These are phyloP conservation scores for Drosophila virilis DNA, from an alignment of 1,140 invertebrate genomes.

Conservation along the genomic window DNA sequence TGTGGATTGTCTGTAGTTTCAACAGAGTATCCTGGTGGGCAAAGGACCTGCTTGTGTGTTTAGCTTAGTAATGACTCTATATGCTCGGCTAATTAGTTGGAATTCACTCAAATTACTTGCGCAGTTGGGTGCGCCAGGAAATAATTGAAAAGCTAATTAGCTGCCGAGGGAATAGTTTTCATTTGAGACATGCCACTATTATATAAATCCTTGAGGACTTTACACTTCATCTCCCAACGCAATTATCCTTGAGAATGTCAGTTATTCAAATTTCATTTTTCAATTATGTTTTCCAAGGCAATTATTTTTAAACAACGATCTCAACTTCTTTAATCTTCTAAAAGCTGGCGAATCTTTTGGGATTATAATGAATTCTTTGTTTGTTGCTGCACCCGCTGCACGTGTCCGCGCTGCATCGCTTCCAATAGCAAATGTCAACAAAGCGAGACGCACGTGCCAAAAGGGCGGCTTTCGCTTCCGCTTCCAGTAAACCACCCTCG, in stretches of 20 bases:
- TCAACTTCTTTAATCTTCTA: background rate
- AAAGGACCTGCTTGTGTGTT: slow-evolving; percentile 38
- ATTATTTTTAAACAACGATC: background rate
- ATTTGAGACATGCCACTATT: too few relatives aligned
- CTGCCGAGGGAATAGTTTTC: background rate
- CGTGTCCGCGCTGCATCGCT: slow-evolving; percentile 11
- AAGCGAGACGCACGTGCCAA: slow-evolving; percentile 71
- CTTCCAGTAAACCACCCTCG: slow-evolving; percentile 55
- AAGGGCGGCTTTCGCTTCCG: slow-evolving; percentile 46
- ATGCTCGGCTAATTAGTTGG: slow-evolving; percentile 65
- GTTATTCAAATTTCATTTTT: too few relatives aligned
- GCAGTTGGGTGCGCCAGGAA: slow-evolving; percentile 28
- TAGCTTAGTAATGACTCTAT: slow-evolving; percentile 40
- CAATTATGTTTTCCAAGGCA: too few relatives aligned
- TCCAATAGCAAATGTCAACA: slow-evolving; percentile 65
- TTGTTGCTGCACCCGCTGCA: slow-evolving; percentile 20
- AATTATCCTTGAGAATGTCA: too few relatives aligned
- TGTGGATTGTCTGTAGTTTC: slow-evolving; percentile 63
- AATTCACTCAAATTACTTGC: slow-evolving; percentile 9
- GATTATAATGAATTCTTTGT: background rate
- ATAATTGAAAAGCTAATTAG: slow-evolving; percentile 17
- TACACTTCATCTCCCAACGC: too few relatives aligned
- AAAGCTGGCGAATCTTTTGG: background rate
- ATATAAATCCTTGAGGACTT: too few relatives aligned
- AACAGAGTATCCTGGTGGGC: slow-evolving; percentile 45